A percentile compares a stretch with the other conserved stretches of the same genome.
phyloP scores from a whole-genome alignment of 2,113 vertebrate species.

The Apistogramma diplotaenia region DNA sequence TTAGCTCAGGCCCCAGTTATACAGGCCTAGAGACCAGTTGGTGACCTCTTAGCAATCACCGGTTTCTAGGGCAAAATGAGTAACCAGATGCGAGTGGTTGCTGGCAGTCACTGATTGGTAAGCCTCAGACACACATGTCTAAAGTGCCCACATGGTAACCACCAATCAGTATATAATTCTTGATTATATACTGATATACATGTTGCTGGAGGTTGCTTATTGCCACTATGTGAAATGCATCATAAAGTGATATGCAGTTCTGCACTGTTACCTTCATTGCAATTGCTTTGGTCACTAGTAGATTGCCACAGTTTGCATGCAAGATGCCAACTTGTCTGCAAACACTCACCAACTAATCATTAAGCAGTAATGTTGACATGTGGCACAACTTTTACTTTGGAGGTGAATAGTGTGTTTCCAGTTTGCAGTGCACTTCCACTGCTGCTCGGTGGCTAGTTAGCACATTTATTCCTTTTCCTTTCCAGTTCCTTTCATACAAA shows the following conservation, averaged over 20 bases:
- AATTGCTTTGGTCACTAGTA: background rate
- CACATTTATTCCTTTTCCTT: too few species aligned
- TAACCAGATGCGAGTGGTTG: background rate
- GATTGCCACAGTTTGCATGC: background rate
- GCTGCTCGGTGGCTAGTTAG: background rate
- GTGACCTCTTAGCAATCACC: background rate
- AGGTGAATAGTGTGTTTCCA: background rate
- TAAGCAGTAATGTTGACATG: background rate
- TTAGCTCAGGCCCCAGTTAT: slow-evolving; percentile 1
- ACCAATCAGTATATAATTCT: too few species aligned
- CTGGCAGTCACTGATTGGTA: too few species aligned
- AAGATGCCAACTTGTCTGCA: background rate
- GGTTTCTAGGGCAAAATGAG: background rate
- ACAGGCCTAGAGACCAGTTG: background rate
- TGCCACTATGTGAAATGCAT: too few species aligned
- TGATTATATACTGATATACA: too few species aligned
- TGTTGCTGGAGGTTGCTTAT: too few species aligned
- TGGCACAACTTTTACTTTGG: background rate
- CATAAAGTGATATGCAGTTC: too few species aligned
- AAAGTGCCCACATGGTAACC: too few species aligned
- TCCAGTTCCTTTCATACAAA: background rate
- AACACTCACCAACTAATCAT: background rate
- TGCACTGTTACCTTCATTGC: background rate
- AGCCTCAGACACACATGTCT: too few species aligned
- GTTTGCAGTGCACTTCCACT: background rate